phyloP scores from a whole-genome alignment of 2,797 vertebrate species.

The Crocidura indochinensis region DNA sequence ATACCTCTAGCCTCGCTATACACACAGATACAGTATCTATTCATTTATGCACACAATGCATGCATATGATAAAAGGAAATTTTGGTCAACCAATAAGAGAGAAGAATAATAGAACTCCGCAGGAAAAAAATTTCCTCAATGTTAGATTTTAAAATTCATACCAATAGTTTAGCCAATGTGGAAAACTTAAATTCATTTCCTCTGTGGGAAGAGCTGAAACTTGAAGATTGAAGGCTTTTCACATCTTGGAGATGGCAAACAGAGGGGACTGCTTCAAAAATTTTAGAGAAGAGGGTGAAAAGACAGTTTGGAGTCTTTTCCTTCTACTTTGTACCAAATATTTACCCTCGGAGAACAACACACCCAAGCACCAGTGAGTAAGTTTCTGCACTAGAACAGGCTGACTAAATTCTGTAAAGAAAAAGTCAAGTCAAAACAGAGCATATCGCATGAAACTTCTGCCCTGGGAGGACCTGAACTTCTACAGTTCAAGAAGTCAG shows the following conservation, averaged over 20 bases:
- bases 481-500: not conserved
- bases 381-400: not conserved
- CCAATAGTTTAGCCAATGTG: not conserved
- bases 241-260: not conserved
- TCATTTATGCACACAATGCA: too few species aligned
- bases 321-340: not conserved
- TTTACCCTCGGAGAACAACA: not conserved
- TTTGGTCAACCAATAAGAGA: not conserved
- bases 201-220: not conserved
- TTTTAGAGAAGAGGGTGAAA: not conserved
- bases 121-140: not conserved
- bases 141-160: slow-evolving; percentile 8
- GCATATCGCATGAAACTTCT: not conserved
- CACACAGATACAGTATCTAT: not conserved
- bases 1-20: not conserved
- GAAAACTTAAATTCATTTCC: not conserved
- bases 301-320: not conserved
- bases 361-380: not conserved
- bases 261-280: not conserved
- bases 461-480: not conserved
- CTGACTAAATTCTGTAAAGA: not conserved
- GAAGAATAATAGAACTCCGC: not conserved
- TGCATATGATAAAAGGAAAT: not conserved
- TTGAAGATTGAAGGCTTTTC: not conserved
- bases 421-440: not conserved